Conservation (phyloP, 2,888 invertebrate species). For the Nebria brevicollis region DNA sequence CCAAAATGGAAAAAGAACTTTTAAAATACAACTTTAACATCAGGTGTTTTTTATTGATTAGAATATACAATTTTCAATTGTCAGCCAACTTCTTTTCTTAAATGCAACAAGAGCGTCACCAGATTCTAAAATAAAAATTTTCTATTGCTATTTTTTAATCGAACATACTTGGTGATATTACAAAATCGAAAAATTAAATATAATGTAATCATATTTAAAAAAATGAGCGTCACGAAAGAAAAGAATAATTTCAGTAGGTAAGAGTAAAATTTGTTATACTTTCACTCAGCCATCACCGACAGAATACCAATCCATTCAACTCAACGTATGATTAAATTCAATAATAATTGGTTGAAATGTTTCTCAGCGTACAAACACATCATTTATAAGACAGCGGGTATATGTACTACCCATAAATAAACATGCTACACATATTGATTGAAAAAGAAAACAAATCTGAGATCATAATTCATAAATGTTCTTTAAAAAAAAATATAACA, state of each 20-base stretch:
- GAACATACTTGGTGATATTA: no score
- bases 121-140: no score
- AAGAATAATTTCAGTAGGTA: background rate
- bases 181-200: no score
- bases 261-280: background rate
- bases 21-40: background rate
- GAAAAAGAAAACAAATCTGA: background rate
- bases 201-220: no score
- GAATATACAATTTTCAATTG: no score
- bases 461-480: background rate
- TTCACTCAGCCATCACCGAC: background rate
- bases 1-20: background rate
- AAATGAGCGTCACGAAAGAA: background rate
- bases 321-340: slow-evolving; percentile 4
- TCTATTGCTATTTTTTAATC: no score
- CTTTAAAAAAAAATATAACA: background rate
- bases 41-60: background rate
- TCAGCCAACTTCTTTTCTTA: no score
- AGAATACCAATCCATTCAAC: background rate
- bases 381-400: background rate
- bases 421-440: background rate
- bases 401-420: background rate
- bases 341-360: slow-evolving; percentile 6
- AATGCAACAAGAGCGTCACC: no score
- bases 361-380: slow-evolving; percentile 4